These are phyloP conservation scores for Stegastes partitus DNA, from an alignment of 2,113 vertebrate genomes.

Conservation along the genomic window DNA sequence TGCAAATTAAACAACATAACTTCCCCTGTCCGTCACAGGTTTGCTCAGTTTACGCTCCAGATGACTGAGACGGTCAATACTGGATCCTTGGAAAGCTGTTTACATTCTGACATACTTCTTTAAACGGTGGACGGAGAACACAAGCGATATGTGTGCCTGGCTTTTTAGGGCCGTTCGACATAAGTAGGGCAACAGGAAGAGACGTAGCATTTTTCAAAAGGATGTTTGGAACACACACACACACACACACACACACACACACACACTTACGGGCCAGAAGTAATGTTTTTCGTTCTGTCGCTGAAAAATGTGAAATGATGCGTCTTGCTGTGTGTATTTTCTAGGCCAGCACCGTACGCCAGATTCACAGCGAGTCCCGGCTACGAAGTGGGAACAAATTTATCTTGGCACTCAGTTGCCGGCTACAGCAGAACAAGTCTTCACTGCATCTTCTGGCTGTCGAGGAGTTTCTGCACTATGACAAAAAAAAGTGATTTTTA, in stretches of 20 bases:
- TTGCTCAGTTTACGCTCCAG: background rate
- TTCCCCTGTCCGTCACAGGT: background rate
- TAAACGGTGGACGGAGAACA: conserved; percentile 28
- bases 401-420: conserved; percentile 63
- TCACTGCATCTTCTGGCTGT: conserved; percentile 52
- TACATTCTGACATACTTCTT: conserved; percentile 19
- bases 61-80: background rate
- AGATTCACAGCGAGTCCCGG: conserved; percentile 51
- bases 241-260: too few relatives aligned
- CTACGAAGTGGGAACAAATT: conserved; percentile 55
- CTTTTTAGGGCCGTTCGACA: conserved; percentile 12
- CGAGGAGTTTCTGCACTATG: conserved; percentile 9
- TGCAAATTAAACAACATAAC: too few relatives aligned
- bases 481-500: conserved; percentile 46
- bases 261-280: conserved; percentile 25
- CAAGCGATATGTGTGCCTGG: background rate
- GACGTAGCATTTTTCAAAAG: conserved; percentile 40
- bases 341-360: conserved; percentile 47
- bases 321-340: conserved; percentile 55
- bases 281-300: conserved; percentile 45
- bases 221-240: conserved; percentile 28
- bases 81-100: conserved; percentile 18
- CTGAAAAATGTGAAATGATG: conserved; percentile 59
- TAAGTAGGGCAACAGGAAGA: conserved; percentile 63
- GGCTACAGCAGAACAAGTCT: conserved; percentile 53